Evolutionary conservation across 2,113 vertebrate genomes (phyloP), one percentile per base, ranked within the genome.

Genomic region (Pelvicachromis taeniatus): DNA sequence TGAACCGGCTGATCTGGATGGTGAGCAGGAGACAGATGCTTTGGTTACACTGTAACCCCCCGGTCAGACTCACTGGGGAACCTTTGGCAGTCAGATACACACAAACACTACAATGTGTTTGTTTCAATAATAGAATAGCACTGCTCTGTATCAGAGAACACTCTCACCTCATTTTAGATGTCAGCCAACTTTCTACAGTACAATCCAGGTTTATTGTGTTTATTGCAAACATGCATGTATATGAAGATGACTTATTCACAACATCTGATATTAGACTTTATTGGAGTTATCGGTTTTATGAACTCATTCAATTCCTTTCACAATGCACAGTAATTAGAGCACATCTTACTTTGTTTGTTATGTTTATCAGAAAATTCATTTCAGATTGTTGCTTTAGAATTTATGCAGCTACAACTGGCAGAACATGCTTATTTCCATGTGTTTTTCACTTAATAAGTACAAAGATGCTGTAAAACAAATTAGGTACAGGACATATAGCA

Each of bases 11-110:
- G 95, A 94, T 95, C 81, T 94, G 95, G 94, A 85, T 90, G 91
- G 91, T 94, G 94, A 95, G 91, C 94, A 94, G 89, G 88, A 95
- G 94, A 94, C 94, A 95, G 94, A 95, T 90, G 94, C 93, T 92
- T 88, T 93, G 94, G 94, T 93, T 94, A 93, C 93, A 94, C 92
- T 90, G 84, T 94, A 94, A 94, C 94, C 93, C 61, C 91, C 91
- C 70, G 89, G 89, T 92, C 94, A 93, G 90, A 93, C 92, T 92
- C 94, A 86, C 94, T 84, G 54, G 93, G 93, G 94, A 95, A 82
- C 81, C 75, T 82, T 83, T 85, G 81, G 87, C 91, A 93, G 85
- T 79, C 88, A 87, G 78, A 88, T 40, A 80, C 77, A 89, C 88
- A 91, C 88, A 91, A 86, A 92, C 91, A 89, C 70, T 68, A 29